Evolutionary conservation across 2,888 invertebrate genomes (phyloP), one percentile per base, ranked within the genome.

Genomic region (Platynereis dumerilii): DNA sequence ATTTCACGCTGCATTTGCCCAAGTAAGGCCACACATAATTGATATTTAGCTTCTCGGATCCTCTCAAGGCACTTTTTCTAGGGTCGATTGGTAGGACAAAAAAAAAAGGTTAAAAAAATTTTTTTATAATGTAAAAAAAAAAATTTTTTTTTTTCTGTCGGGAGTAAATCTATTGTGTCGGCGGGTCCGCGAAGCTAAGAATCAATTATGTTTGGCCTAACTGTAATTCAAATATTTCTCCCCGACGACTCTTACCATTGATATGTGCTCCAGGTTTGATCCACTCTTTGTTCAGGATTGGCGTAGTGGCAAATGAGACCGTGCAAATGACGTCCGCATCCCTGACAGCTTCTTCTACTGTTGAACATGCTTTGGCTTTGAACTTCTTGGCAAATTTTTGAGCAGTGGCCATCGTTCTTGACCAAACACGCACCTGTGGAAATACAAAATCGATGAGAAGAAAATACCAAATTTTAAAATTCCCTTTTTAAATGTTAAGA

Each of bases 321-420:
- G 89, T 88, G 42, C 89, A 86, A 65, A 90, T 86, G 28, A 90
- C 86, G 81, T 90, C 89, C 1, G 89, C 89, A 68, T 85, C 81
- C 48, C 75, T 75, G 0, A 88, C 87, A 58, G 89, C 88, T 27
- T 86, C 85, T 60, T 85, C 78, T 0, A 83, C 81, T 34, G 78
- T 83, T 62, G 77, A 72, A 62, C 74, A 82, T 1, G 74, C 77
- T 52, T 68, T 69, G 26, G 73, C 77, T 10, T 65, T 74, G 12
- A 85, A 75, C 56, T 83, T 80, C 22, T 69, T 67, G n/a, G 80
- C 82, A 34, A 85, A 73, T 22, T 73, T 75, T 66, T 78, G 69
- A 2, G 84, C 85, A 73, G 76, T 80, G 22, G 70, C 74, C 28
- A 59, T 48, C 67, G 77, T 76, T 59, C 87, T 85, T 79, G 89